Evolutionary conservation across 2,113 vertebrate species (phyloP).

Genomic region (Ivindomyrus marchei): DNA sequence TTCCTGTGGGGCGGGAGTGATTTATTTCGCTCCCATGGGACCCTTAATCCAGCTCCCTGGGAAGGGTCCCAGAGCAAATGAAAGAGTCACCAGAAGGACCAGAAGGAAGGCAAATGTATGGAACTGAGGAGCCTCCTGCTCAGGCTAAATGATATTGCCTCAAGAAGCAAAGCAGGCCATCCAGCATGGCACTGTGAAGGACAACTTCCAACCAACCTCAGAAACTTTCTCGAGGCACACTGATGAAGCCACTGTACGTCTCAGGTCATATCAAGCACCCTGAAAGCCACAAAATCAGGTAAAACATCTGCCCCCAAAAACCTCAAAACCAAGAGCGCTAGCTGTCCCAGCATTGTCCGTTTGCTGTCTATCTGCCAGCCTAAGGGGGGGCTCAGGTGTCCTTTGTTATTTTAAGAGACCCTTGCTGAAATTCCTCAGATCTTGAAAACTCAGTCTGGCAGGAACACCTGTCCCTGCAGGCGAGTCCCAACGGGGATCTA

Average conservation of each 20-base stretch:
- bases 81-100: slow-evolving; percentile 40
- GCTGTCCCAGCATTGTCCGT: not conserved
- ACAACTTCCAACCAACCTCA: not conserved
- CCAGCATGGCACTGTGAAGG: not conserved
- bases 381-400: not conserved
- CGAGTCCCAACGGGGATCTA: not conserved
- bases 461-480: not conserved
- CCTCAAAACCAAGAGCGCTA: not conserved
- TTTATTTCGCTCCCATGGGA: slow-evolving; percentile 35
- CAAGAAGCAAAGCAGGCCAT: not conserved
- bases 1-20: slow-evolving; percentile 42
- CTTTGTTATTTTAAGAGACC: too few relatives aligned
- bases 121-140: slow-evolving; percentile 25
- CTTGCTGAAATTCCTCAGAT: not conserved
- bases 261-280: not conserved
- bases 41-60: slow-evolving; percentile 31
- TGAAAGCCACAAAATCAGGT: not conserved
- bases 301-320: not conserved
- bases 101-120: slow-evolving; percentile 38
- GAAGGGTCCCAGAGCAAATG: slow-evolving; percentile 37
- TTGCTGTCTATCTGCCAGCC: not conserved
- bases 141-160: not conserved
- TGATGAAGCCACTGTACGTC: not conserved
- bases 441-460: not conserved
- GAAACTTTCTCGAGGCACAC: not conserved